These are phyloP conservation scores for Odontomyia ornata DNA, from an alignment of 2,888 invertebrate species.

Conservation along the genomic window DNA sequence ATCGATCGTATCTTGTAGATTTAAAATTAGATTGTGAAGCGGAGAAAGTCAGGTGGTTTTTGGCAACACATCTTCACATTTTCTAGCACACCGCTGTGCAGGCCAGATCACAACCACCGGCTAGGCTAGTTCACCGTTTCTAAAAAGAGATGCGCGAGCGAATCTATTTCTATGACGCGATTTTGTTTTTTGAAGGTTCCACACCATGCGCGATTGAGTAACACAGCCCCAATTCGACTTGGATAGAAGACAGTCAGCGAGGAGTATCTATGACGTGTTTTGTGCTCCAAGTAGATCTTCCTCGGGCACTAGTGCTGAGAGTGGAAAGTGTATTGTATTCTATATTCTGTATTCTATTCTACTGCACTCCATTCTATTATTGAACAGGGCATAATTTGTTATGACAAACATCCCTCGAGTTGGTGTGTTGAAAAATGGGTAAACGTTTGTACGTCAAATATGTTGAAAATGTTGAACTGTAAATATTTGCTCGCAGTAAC, in stretches of 20 bases:
- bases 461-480: not conserved
- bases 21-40: not conserved
- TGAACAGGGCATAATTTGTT: conserved; percentile 2
- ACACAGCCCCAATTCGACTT: not conserved
- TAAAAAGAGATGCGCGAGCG: conserved; percentile 1
- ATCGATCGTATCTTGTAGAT: not conserved
- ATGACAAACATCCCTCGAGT: conserved; percentile 2
- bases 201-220: not conserved
- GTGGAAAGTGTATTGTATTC: not conserved
- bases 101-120: conserved; percentile 19
- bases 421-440: not conserved
- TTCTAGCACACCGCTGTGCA: conserved; percentile 13
- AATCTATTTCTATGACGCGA: conserved; percentile 20
- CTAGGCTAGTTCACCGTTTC: conserved; percentile 6
- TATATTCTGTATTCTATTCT: not conserved
- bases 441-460: not conserved
- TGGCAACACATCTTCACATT: conserved; percentile 8
- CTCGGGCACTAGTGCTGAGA: not conserved
- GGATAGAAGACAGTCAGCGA: too few relatives aligned
- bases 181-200: conserved; percentile 24
- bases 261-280: conserved; percentile 30
- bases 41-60: conserved; percentile 43
- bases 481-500: not conserved
- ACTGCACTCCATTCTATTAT: not conserved
- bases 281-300: not conserved